Base-by-base conservation (phyloP, 2,113 vertebrate species). In the Numenius arquata region DNA sequence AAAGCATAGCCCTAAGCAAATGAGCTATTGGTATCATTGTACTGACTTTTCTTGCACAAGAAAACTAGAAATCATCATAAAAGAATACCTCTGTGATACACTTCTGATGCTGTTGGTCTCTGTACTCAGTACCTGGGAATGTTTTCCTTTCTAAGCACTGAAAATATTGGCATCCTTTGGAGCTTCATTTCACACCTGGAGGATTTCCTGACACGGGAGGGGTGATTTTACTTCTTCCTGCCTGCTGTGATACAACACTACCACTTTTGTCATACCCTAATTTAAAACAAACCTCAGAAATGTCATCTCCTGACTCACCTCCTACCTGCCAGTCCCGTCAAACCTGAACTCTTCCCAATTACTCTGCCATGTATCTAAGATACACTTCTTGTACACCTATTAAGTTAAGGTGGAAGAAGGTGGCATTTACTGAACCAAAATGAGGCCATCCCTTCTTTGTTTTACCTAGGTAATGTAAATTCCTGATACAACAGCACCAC, bases 221-320 rank as follows among this genome's bases (percentile, higher is more conserved):
- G 8, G 5, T 68, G 62, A 85, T 43, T 79, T 85, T 38, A 93
- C 71, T 72, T 85, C 93, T 93, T 95, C 95, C 93, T 96, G 77
- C 53, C 62, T 63, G 18, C 26, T 78, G 27, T 67, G 78, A 89
- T 71, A 45, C 3, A 75, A 78, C 20, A 73, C 16, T n/a, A 79
- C 58, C 34, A 62, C 66, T 96, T 92, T 40, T 79, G 47, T 68
- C 67, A 88, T 47, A 66, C 29, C 20, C 67, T 89, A 67, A 94
- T 71, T 82, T 75, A 95, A 93, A 90, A 56, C 29, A 90, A 85
- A 85, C 92, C 92, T 95, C 96, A 89, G 75, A 88, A 90, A 86
- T 41, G 73, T 84, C 43, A 29, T 34, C 43, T 71, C 82, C 52
- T 93, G 68, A 96, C 72, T 94, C 86, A 92, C 22, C 72, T 71